Conservation (phyloP, 2,888 invertebrate species). For the Yponomeuta malinellus region DNA sequence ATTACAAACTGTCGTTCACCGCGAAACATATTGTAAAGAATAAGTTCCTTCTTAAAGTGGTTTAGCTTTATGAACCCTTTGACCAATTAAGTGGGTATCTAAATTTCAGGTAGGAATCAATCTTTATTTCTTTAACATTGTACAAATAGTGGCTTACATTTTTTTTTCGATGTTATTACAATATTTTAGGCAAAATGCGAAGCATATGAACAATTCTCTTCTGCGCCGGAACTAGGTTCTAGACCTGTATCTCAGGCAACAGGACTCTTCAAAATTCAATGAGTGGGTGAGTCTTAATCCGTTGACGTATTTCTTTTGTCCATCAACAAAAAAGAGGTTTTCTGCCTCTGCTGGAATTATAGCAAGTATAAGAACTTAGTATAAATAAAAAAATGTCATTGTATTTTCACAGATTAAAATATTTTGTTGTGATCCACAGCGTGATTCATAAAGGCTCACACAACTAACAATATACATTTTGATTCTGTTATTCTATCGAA, state of each 20-base stretch:
- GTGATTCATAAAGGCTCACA: neutral
- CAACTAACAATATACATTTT: neutral
- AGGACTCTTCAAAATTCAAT: no score
- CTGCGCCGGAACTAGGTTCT: no score
- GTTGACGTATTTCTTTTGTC: constrained; percentile 60
- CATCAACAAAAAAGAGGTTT: constrained; percentile 28
- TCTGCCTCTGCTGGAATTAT: constrained; percentile 40
- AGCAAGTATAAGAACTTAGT: constrained; percentile 62
- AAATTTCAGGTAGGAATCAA: constrained; percentile 40
- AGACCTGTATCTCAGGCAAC: no score
- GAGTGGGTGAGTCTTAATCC: constrained; percentile 49
- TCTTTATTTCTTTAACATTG: no score
- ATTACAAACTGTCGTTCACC: no score
- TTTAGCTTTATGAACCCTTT: constrained; percentile 42
- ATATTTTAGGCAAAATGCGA: no score
- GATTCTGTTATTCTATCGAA: neutral
- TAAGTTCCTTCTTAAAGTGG: neutral
- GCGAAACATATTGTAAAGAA: neutral
- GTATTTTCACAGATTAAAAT: constrained; percentile 42
- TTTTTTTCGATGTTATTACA: no score
- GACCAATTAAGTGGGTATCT: constrained; percentile 54
- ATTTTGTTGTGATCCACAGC: constrained; percentile 27
- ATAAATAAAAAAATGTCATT: constrained; percentile 45
- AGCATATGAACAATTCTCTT: no score
- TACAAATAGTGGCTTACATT: no score